These are phyloP conservation scores for Hypsopygia costalis DNA, from an alignment of 2,888 invertebrate genomes.

Conservation along the genomic window DNA sequence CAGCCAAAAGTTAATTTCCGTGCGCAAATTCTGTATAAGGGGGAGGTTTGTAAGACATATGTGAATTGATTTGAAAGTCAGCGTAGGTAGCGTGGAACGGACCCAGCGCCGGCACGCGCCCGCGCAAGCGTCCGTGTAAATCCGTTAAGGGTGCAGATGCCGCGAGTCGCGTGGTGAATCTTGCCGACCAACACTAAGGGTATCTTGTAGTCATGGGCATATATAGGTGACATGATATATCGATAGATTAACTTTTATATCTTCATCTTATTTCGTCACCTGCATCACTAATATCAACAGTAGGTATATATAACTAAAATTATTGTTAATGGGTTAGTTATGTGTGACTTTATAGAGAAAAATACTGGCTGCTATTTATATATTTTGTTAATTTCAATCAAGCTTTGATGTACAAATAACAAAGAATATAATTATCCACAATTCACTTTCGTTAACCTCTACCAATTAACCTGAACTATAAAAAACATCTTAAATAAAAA, in stretches of 20 bases:
- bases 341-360: too few relatives aligned
- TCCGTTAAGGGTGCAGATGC: conserved; percentile 76
- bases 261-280: too few relatives aligned
- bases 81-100: conserved; percentile 13
- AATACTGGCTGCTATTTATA: too few relatives aligned
- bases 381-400: too few relatives aligned
- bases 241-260: conserved; percentile 21
- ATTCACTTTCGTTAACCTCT: too few relatives aligned
- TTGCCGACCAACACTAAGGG: conserved; percentile 62
- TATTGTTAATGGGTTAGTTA: too few relatives aligned
- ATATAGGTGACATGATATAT: conserved; percentile 20
- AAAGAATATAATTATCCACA: too few relatives aligned
- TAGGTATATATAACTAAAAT: too few relatives aligned
- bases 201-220: conserved; percentile 26
- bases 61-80: conserved; percentile 9
- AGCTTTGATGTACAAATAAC: too few relatives aligned
- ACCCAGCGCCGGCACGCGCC: conserved; percentile 37
- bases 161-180: conserved; percentile 59
- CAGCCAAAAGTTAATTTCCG: not conserved
- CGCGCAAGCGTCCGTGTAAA: conserved; percentile 67
- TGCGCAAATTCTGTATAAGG: conserved; percentile 5
- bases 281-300: too few relatives aligned
- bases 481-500: too few relatives aligned
- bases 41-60: conserved; percentile 5
- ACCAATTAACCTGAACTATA: too few relatives aligned